Evolutionary conservation across 2,888 invertebrate genomes (phyloP).

Genomic region (Cerceris ruficornis): DNA sequence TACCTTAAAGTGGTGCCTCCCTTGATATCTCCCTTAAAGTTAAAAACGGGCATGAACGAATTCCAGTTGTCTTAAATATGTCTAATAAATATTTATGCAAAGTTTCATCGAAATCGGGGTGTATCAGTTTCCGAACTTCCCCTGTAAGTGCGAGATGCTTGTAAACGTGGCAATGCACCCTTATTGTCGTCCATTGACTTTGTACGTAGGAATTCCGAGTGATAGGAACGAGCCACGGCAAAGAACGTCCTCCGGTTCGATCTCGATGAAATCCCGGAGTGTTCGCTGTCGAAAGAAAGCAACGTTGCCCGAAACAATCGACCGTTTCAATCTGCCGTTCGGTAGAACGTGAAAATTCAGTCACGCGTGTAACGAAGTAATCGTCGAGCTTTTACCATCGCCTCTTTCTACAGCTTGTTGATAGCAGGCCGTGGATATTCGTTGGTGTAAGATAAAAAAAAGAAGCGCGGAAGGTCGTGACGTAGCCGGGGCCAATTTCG

Average conservation of each 20-base stretch:
- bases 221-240: conserved; percentile 32
- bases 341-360: not conserved
- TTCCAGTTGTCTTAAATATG: no score
- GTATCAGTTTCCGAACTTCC: no score
- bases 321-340: conserved; percentile 11
- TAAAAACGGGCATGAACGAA: no score
- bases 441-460: no score
- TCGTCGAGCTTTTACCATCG: not conserved
- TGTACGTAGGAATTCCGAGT: conserved; percentile 35
- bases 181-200: conserved; percentile 31
- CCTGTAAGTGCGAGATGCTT: conserved; percentile 66
- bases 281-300: not conserved
- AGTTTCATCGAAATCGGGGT: no score
- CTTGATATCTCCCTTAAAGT: no score
- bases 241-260: conserved; percentile 6
- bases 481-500: no score
- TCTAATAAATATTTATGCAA: no score
- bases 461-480: no score
- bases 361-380: conserved; percentile 1
- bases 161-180: conserved; percentile 50
- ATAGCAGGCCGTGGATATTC: not conserved
- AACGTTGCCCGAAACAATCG: not conserved
- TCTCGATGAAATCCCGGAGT: conserved; percentile 13
- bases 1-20: no score
- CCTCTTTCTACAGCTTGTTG: not conserved